These are phyloP conservation scores for Teinopalpus imperialis DNA, from an alignment of 2,888 invertebrate species.

Conservation along the genomic window DNA sequence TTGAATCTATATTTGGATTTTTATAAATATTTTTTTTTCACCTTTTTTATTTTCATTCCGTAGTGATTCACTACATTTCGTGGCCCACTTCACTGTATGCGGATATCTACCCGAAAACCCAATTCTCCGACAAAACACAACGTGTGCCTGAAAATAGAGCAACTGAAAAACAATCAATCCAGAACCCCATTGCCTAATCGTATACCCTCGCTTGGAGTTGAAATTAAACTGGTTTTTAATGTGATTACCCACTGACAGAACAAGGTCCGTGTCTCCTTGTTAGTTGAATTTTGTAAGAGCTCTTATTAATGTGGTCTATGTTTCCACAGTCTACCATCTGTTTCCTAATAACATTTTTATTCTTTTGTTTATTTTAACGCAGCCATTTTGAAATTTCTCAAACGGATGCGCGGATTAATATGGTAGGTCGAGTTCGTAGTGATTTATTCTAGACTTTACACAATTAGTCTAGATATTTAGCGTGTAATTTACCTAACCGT, in stretches of 20 bases:
- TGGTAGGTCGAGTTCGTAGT: constrained; percentile 8
- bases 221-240: constrained; percentile 18
- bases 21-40: too few species aligned
- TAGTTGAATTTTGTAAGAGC: neutral
- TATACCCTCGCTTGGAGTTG: neutral
- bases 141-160: constrained; percentile 28
- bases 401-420: constrained; percentile 28
- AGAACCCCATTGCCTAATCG: constrained; percentile 14
- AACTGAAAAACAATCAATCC: constrained; percentile 7
- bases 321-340: constrained; percentile 32
- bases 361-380: constrained; percentile 34
- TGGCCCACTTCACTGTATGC: constrained; percentile 37
- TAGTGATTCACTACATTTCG: too few species aligned
- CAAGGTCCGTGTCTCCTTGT: neutral
- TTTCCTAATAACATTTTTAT: constrained; percentile 35
- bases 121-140: constrained; percentile 39
- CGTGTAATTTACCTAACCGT: constrained; percentile 3
- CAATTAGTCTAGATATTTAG: constrained; percentile 18
- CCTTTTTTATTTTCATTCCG: too few species aligned
- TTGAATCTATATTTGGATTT: too few species aligned
- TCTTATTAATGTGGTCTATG: constrained; percentile 25
- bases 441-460: constrained; percentile 18
- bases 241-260: constrained; percentile 1
- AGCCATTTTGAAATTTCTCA: constrained; percentile 29
- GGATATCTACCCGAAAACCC: constrained; percentile 57